Evolutionary conservation across 2,113 vertebrate genomes (phyloP).

Genomic region (Ictalurus furcatus): DNA sequence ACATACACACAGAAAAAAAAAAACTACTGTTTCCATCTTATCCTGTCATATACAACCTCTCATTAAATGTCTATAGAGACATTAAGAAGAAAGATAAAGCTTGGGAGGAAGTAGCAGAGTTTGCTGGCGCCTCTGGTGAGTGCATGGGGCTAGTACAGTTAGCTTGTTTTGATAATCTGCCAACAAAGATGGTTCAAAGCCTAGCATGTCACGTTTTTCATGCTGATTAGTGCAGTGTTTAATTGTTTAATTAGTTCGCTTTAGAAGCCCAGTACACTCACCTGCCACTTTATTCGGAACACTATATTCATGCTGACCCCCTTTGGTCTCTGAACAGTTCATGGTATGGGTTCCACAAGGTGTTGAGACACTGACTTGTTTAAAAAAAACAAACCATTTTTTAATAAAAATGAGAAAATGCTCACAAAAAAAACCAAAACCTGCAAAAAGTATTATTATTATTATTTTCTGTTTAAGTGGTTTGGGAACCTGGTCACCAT

Average conservation of each 20-base stretch:
- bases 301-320: background rate
- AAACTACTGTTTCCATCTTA: background rate
- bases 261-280: background rate
- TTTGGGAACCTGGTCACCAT: slow-evolving; percentile 97
- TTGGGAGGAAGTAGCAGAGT: background rate
- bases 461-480: slow-evolving; percentile 75
- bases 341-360: background rate
- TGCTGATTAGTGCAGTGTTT: background rate
- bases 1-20: too few species aligned
- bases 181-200: background rate
- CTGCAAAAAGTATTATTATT: background rate
- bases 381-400: background rate
- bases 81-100: background rate
- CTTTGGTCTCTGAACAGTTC: background rate
- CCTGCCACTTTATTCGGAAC: background rate
- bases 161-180: background rate
- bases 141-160: background rate
- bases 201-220: background rate
- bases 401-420: background rate
- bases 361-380: background rate
- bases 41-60: background rate
- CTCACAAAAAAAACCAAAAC: background rate
- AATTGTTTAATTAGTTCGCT: background rate
- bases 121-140: background rate
- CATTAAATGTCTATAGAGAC: background rate